Conservation (phyloP, 1,140 invertebrate genomes). For the Aricia agestis region DNA sequence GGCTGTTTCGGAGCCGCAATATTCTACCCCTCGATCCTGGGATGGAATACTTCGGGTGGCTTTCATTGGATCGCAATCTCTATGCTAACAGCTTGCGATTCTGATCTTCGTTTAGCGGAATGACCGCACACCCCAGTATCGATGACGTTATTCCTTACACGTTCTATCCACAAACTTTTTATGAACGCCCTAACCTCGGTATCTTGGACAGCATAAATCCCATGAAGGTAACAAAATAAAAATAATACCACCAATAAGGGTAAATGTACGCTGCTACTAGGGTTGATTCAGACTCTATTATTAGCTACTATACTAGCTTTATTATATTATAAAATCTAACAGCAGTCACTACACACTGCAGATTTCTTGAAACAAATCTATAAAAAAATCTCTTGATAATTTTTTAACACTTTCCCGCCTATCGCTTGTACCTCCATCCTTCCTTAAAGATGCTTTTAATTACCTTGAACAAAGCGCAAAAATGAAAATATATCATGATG, state of each 20-base stretch:
- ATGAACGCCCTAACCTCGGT: constrained; percentile 59
- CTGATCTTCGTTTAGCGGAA: constrained; percentile 75
- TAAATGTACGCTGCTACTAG: neutral
- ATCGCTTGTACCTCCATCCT: too few relatives aligned
- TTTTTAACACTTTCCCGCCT: too few relatives aligned
- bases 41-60: constrained; percentile 69
- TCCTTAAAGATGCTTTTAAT: too few relatives aligned
- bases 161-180: constrained; percentile 71
- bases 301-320: neutral
- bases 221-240: constrained; percentile 20
- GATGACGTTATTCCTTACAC: constrained; percentile 72
- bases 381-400: too few relatives aligned
- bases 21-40: constrained; percentile 64
- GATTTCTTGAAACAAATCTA: too few relatives aligned
- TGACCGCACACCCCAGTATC: constrained; percentile 69
- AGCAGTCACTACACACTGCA: too few relatives aligned
- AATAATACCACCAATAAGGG: neutral
- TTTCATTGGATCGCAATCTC: constrained; percentile 74
- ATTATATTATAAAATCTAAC: too few relatives aligned
- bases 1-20: constrained; percentile 66
- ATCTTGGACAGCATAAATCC: constrained; percentile 51
- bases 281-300: constrained; percentile 7
- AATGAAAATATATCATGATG: too few relatives aligned
- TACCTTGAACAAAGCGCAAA: too few relatives aligned
- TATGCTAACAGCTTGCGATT: constrained; percentile 76